Evolutionary conservation across 92 coral and sea anemone species (phyloP).

Genomic region (Siderastrea radians): DNA sequence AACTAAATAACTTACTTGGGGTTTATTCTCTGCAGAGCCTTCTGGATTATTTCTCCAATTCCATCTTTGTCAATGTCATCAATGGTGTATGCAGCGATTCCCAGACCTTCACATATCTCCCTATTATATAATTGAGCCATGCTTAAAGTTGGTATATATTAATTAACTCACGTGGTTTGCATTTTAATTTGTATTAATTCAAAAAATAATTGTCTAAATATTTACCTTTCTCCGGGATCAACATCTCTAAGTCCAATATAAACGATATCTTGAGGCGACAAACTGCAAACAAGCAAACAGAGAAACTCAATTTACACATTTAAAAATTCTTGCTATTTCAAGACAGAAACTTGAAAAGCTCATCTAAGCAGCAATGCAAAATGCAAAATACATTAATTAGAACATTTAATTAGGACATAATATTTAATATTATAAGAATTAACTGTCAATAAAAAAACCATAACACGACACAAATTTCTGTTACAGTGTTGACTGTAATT

Average conservation of each 20-base stretch:
- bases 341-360: no score
- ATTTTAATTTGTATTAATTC: no score
- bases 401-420: no score
- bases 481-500: no score
- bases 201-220: background rate
- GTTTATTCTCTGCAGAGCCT: constrained; percentile 76
- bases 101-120: constrained; percentile 74
- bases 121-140: constrained; percentile 37
- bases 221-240: constrained; percentile 76
- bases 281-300: constrained; percentile 23
- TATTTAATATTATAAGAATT: no score
- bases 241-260: constrained; percentile 87
- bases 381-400: no score
- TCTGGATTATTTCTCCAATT: constrained; percentile 68
- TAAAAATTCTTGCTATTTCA: no score
- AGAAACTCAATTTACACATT: background rate
- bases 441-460: no score
- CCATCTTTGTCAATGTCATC: constrained; percentile 88
- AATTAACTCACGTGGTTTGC: no score
- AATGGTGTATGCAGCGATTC: constrained; percentile 77
- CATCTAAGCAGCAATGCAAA: no score
- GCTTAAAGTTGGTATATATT: background rate
- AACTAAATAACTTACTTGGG: constrained; percentile 85
- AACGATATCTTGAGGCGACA: constrained; percentile 76
- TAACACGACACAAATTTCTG: no score